phyloP scores from a whole-genome alignment of 2,797 vertebrate genomes.

The Leuciscus waleckii region DNA sequence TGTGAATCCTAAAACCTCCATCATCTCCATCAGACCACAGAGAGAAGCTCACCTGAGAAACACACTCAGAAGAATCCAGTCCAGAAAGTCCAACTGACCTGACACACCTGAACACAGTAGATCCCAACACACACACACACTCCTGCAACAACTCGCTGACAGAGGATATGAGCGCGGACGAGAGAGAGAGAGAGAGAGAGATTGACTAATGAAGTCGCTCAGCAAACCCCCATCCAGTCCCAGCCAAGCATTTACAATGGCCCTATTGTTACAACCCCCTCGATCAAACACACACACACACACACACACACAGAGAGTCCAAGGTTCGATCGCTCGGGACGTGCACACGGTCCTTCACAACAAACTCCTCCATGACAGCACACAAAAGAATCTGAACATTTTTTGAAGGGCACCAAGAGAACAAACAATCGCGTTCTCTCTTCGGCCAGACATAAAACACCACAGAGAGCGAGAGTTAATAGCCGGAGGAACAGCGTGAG shows the following conservation, averaged over 20 bases:
- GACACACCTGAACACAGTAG: constrained; percentile 8
- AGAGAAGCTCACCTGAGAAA: constrained; percentile 24
- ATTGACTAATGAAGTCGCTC: constrained; percentile 80
- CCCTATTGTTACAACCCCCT: constrained; percentile 72
- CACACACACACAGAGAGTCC: constrained; percentile 1
- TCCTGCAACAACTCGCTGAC: constrained; percentile 14
- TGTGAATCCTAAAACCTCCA: not conserved
- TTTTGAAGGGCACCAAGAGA: constrained; percentile 28
- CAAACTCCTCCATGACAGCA: constrained; percentile 40
- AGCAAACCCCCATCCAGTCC: constrained; percentile 66
- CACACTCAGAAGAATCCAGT: not conserved
- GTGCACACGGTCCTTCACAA: constrained; percentile 18
- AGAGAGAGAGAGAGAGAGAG: not conserved
- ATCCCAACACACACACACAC: constrained; percentile 15
- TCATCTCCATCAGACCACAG: not conserved
- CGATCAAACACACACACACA: not conserved
- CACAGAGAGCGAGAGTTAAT: constrained; percentile 11
- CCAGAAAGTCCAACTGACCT: no score
- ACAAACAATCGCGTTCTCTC: constrained; percentile 19
- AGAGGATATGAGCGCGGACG: not conserved
- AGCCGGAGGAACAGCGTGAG: constrained; percentile 40
- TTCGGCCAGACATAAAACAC: not conserved
- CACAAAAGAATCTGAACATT: constrained; percentile 18
- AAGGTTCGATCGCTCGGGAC: not conserved
- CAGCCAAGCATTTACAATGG: constrained; percentile 75